phyloP scores from a whole-genome alignment of 2,113 vertebrate species.

The Phalacrocorax pelagicus region DNA sequence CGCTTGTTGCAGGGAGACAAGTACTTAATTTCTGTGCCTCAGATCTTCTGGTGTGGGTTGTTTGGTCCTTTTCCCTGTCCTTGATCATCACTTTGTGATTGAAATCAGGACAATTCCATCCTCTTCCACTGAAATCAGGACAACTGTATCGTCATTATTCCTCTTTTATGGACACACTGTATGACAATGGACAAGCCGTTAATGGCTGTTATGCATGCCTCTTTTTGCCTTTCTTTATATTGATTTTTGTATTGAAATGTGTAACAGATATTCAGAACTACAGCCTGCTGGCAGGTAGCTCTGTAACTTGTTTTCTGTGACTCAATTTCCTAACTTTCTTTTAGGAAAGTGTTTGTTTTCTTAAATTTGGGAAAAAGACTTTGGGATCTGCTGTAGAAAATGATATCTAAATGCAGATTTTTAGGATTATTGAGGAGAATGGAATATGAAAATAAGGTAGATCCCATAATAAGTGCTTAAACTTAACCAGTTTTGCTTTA shows the following conservation, averaged over 20 bases:
- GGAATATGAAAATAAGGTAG: not conserved
- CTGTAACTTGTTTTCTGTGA: not conserved
- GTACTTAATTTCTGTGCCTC: not conserved
- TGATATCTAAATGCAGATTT: not conserved
- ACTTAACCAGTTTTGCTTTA: not conserved
- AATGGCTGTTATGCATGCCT: not conserved
- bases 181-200: not conserved
- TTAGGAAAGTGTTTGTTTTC: not conserved
- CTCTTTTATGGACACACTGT: not conserved
- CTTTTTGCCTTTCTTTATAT: not conserved
- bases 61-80: not conserved
- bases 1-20: not conserved
- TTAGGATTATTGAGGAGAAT: not conserved
- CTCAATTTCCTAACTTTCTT: not conserved
- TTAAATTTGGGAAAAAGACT: not conserved
- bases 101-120: not conserved
- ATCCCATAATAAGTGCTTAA: accelerated
- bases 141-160: not conserved
- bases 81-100: not conserved
- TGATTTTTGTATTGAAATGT: not conserved
- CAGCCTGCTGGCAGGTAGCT: not conserved
- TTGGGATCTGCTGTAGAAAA: not conserved
- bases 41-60: not conserved
- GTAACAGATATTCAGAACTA: accelerated
- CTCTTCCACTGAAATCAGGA: not conserved